Percentiles rank a stretch among this genome's conserved stretches.
phyloP scores from a whole-genome alignment of 1,140 invertebrate genomes.

The Aphelenchoides besseyi region DNA sequence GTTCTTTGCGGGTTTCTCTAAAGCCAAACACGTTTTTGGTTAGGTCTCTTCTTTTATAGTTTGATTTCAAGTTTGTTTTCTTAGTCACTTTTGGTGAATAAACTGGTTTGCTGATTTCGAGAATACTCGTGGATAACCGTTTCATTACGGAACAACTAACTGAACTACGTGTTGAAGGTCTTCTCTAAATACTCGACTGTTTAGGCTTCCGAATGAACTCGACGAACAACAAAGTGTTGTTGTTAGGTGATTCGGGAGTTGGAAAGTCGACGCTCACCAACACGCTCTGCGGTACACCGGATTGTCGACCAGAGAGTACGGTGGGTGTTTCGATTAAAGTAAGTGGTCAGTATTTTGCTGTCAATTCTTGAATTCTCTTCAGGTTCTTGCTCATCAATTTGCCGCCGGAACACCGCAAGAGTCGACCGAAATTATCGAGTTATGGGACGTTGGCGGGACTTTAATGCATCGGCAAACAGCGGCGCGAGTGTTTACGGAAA shows the following conservation, averaged over 20 bases:
- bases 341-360: background rate
- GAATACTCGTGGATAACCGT: no score
- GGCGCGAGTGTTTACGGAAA: conserved; percentile 38
- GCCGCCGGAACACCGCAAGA: conserved; percentile 48
- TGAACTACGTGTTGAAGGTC: no score
- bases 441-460: conserved; percentile 48
- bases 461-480: conserved; percentile 34
- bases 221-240: conserved; percentile 33
- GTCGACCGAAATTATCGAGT: conserved; percentile 38
- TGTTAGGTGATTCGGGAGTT: conserved; percentile 47
- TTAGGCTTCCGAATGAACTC: conserved; percentile 23
- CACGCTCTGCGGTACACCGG: conserved; percentile 38
- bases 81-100: no score
- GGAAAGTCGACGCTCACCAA: conserved; percentile 49
- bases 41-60: no score
- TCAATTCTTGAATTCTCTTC: background rate
- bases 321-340: conserved; percentile 47
- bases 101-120: no score
- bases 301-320: conserved; percentile 44
- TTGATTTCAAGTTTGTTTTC: no score
- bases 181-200: background rate
- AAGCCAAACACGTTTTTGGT: no score
- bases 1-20: no score
- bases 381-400: conserved; percentile 46
- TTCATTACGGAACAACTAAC: no score